Evolutionary conservation across 2,113 vertebrate species (phyloP).

Genomic region (Lophochroa leadbeateri): DNA sequence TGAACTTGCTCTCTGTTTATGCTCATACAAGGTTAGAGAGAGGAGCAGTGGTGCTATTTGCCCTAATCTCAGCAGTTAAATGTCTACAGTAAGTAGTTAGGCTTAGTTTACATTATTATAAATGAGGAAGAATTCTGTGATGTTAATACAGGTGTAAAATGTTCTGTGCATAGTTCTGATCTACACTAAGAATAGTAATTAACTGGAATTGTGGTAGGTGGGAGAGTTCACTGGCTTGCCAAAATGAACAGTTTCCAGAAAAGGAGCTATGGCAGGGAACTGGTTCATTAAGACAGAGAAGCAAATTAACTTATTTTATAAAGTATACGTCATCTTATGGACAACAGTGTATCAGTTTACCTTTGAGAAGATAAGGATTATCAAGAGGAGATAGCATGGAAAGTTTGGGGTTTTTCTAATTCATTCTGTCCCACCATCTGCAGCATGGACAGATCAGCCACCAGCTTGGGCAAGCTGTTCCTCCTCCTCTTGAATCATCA

Average conservation of each 20-base stretch:
- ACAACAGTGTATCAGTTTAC: neutral
- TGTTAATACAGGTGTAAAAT: neutral
- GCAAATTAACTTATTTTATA: neutral
- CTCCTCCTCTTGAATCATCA: neutral
- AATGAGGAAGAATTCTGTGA: neutral
- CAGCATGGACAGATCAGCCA: neutral
- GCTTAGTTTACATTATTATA: neutral
- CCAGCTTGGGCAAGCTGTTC: neutral
- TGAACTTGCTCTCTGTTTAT: neutral
- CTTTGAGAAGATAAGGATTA: constrained; percentile 15
- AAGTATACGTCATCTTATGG: neutral
- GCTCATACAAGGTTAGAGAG: rapidly evolving
- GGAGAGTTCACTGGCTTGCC: neutral
- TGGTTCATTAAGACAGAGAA: neutral
- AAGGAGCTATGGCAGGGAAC: neutral
- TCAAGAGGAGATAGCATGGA: neutral
- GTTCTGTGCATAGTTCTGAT: neutral
- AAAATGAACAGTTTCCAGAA: neutral
- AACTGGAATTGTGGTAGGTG: neutral
- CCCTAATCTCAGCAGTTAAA: neutral
- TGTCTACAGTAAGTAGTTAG: neutral
- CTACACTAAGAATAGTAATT: neutral
- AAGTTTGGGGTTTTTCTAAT: neutral
- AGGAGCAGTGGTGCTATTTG: neutral
- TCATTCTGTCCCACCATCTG: neutral